Evolutionary conservation across 2,797 vertebrate species (phyloP), one percentile per base, ranked within the genome.

Genomic region (Salmo trutta): DNA sequence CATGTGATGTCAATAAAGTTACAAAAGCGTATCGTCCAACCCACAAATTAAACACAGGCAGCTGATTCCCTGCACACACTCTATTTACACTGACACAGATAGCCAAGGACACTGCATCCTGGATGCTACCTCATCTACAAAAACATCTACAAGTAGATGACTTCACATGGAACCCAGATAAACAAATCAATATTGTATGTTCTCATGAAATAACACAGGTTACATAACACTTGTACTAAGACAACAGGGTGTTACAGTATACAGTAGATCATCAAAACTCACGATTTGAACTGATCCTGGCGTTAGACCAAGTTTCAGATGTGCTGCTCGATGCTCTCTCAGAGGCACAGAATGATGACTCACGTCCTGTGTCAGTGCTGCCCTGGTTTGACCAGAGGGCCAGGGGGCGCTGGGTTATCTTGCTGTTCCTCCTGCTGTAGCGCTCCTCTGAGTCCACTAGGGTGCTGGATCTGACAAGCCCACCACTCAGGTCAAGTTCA

Each of bases 211-310:
- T 24, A 10, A 10, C 59, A 64, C 59, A 24, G 59, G 59, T 64
- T 24, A 64, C 59, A 51, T 27, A 33, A 73, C 24, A 73, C 56
- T 29, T 74, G 14, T 41, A 21, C 27, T 14, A 54, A n/a, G 29
- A 33, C 5, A 67, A 19, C 15, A 33, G 29, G 7, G 66, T 47
- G 41, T 33, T 67, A 33, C 6, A 5, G 16, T 16, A 67, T 31
- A 62, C 33, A 64, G 41, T 47, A 14, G 41, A 47, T 47, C 41
- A 67, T 31, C 27, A 27, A n/a, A 54, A 80, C 94, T 94, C 82
- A 95, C 94, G 72, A 69, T 85, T 91, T 29, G 84, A 90, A 82
- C 82, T 89, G 73, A 52, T 85, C 82, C 90, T 90, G 0, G 88
- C 84, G 56, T 16, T 85, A 79, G 92, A 89, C 85, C 88, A 86